Evolutionary conservation across 2,113 vertebrate species (phyloP), one percentile per base, ranked within the genome.

Genomic region (Ageneiosus marmoratus): DNA sequence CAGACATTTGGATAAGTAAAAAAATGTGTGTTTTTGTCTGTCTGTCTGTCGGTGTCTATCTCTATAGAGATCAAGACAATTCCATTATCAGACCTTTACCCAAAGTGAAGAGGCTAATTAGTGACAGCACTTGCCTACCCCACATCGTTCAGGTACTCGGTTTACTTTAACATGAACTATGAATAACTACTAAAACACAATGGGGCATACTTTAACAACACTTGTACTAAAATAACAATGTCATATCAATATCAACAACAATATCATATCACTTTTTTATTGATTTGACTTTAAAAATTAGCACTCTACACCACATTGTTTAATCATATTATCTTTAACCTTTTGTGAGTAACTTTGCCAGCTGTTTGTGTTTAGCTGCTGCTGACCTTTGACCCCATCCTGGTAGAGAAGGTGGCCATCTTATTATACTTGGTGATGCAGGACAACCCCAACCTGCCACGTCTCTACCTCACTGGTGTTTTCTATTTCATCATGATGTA

Each of bases 401-500:
- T 99, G 90, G 98, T 99, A 91, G 98, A 99, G 89, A 99, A 99
- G 88, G 97, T 99, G 0, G 97, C 97, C 85, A 95, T 97, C 80
- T 87, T 99, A 83, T 88, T 99, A 77, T 93, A 95, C 86, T 91
- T 95, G 88, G 93, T 99, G 91, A 97, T 98, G 96, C 97, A 98
- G 91, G 98, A 99, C 91, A 99, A 99, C 90, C 97, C 98, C 11
- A 98, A 97, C 89, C 94, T 99, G 90, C 97, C 97, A 92, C 96
- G 98, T 18, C 96, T 99, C 86, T 99, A 99, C 90, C 94, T 99
- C 88, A 98, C 95, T 11, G 98, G 98, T 73, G 93, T 98, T 0
- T 99, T 99, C 94, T 99, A 99, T 93, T 99, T 99, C 90, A 99
- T 99, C 91, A 99, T 99, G 98, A 99, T 99, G 98, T 99, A 99